phyloP scores from a whole-genome alignment of 2,888 invertebrate genomes.

The Unio pictorum region DNA sequence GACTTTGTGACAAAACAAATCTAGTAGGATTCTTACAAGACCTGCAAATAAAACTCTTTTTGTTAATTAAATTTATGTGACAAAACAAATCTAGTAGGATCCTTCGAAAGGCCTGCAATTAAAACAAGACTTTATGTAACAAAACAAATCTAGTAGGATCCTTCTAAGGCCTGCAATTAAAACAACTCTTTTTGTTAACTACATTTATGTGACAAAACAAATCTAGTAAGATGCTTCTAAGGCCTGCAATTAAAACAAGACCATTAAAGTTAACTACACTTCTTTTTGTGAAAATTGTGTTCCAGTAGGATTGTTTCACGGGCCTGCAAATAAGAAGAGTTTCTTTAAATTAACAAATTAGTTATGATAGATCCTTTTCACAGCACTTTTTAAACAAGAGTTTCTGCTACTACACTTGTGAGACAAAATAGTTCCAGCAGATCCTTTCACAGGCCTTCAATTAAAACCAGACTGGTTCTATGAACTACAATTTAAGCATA shows the following conservation, averaged over 20 bases:
- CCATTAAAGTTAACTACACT: too few relatives aligned
- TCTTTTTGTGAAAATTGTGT: too few relatives aligned
- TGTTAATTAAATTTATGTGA: slow-evolving; percentile 78
- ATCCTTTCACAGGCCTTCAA: slow-evolving; percentile 79
- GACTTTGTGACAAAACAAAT: slow-evolving; percentile 85
- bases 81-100: slow-evolving; percentile 91
- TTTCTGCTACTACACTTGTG: slow-evolving; percentile 79
- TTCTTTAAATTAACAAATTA: slow-evolving; percentile 69
- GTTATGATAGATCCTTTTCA: too few relatives aligned
- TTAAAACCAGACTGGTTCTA: not conserved
- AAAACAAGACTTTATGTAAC: slow-evolving; percentile 79
- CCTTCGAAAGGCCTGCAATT: slow-evolving; percentile 75
- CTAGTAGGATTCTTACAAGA: slow-evolving; percentile 83
- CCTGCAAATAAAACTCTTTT: slow-evolving; percentile 26
- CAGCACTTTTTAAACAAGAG: too few relatives aligned
- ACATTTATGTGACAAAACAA: slow-evolving; percentile 83
- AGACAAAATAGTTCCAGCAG: slow-evolving; percentile 92
- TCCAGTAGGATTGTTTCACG: too few relatives aligned
- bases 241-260: slow-evolving; percentile 34
- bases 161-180: slow-evolving; percentile 75
- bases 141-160: slow-evolving; percentile 89
- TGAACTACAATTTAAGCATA: too few relatives aligned
- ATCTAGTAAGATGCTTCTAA: slow-evolving; percentile 85
- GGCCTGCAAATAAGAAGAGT: too few relatives aligned
- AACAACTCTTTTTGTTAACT: too few relatives aligned